Evolutionary conservation across 2,113 vertebrate species (phyloP), one percentile per base, ranked within the genome.

Genomic region (Anguilla rostrata): DNA sequence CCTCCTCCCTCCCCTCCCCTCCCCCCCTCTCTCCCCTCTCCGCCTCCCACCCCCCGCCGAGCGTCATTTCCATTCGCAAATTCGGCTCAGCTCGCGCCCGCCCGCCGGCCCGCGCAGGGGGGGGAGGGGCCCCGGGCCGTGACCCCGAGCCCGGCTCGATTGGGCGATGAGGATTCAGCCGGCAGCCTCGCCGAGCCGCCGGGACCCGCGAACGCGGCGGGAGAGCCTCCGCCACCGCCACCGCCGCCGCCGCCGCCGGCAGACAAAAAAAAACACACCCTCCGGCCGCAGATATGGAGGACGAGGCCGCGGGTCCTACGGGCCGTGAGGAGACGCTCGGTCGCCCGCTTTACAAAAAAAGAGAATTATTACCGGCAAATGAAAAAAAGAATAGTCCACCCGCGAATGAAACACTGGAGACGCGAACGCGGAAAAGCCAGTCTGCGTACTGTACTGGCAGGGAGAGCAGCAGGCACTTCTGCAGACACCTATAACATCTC

Each of bases 131-230:
- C 29, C 86, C 29, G 71, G 71, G 20, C 86, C 43, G 20, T 78
- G 82, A 87, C 82, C 86, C 83, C 39, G 40, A 46, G 82, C n/a
- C 81, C 12, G 11, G 66, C 82, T 83, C 66, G 29, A 83, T 83
- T 83, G 66, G 79, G 29, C 86, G 60, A 87, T 83, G 86, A 56
- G 34, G 81, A 83, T 87, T 79, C 86, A 87, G 46, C 66, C 71
- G 71, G 83, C 71, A 83, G 82, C 86, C 82, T 87, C 46, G 34
- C 82, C 78, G 39, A 34, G 71, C n/a, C 57, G 57, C 60, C 66
- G 16, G 29, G 6, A 11, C 81, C 56, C 86, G n/a, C 53, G n/a
- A 83, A 66, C 83, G 78, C 79, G 82, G 53, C 81, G 26, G 16
- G 63, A 75, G 46, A 82, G 71, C 9, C 40, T 43, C 34, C 34